Conservation (phyloP, 2,113 vertebrate species). For the Pterocles orientalis region DNA sequence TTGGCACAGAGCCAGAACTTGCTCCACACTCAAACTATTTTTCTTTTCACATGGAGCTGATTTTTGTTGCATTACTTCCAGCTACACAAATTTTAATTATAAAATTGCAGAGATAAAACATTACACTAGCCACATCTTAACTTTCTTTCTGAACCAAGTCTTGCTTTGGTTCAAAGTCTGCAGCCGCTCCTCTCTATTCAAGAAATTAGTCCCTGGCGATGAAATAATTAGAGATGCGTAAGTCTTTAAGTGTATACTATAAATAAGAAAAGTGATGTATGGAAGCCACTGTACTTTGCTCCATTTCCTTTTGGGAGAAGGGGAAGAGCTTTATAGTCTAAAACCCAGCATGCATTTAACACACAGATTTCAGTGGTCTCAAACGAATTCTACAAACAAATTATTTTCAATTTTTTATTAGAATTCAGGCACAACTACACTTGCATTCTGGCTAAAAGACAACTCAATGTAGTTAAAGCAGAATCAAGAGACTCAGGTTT, state of each 20-base stretch:
- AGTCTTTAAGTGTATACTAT: background rate
- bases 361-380: background rate
- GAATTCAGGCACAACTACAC: background rate
- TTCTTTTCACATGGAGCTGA: background rate
- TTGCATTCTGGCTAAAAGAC: background rate
- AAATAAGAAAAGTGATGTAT: background rate
- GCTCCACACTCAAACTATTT: background rate
- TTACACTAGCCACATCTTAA: background rate
- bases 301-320: background rate
- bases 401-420: background rate
- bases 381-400: background rate
- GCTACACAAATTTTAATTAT: background rate
- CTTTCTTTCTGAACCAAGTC: background rate
- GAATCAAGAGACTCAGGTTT: background rate
- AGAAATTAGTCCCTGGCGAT: background rate
- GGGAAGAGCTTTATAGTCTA: background rate
- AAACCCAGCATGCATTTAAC: background rate
- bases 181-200: background rate
- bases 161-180: background rate
- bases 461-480: background rate
- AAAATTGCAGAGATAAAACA: background rate
- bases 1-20: background rate
- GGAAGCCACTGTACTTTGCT: background rate
- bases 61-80: background rate
- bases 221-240: background rate